Conservation (phyloP, 2,113 vertebrate genomes). For the Tor tambroides region DNA sequence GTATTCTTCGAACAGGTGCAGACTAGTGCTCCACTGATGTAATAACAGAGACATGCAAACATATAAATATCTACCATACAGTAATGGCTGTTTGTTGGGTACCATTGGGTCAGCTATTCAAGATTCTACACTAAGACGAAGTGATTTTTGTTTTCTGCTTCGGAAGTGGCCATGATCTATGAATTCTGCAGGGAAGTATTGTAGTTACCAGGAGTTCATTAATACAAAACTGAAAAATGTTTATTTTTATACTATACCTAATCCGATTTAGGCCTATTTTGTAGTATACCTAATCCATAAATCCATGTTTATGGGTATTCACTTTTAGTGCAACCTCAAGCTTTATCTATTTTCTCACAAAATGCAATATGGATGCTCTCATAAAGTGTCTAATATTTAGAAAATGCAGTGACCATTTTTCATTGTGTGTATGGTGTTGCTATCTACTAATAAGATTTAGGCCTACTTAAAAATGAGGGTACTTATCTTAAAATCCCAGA, state of each 20-base stretch:
- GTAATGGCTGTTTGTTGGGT: neutral
- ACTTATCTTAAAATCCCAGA: neutral
- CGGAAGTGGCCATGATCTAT: neutral
- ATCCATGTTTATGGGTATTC: neutral
- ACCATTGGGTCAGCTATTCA: neutral
- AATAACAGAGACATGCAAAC: neutral
- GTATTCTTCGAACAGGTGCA: slow-evolving; percentile 40
- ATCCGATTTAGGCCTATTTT: neutral
- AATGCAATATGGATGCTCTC: neutral
- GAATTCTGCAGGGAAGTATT: neutral
- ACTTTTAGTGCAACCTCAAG: neutral
- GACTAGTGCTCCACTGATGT: neutral
- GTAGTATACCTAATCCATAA: no score
- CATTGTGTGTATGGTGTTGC: neutral
- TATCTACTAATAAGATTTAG: neutral
- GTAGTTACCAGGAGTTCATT: neutral
- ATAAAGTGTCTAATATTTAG: neutral
- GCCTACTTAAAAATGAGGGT: neutral
- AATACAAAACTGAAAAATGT: neutral
- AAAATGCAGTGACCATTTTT: neutral
- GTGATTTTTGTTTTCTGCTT: neutral
- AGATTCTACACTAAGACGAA: neutral
- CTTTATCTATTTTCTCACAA: neutral
- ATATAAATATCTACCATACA: neutral
- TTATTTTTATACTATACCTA: neutral